These are phyloP conservation scores for Chaetogeoica ovagalla DNA, from an alignment of 2,888 invertebrate species.

Conservation along the genomic window DNA sequence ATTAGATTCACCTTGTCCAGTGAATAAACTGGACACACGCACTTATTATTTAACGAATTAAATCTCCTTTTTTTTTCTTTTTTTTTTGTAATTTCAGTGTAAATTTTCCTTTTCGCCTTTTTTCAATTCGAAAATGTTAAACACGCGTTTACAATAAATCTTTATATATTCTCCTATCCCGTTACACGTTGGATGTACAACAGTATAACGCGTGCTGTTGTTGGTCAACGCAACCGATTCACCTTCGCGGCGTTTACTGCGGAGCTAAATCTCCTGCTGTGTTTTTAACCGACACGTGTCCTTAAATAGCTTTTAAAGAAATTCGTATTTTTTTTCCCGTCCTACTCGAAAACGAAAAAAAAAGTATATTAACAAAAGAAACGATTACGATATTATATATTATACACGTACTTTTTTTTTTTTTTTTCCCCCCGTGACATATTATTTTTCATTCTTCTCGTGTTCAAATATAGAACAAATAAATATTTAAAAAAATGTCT, in stretches of 20 bases:
- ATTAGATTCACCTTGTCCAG: too few relatives aligned
- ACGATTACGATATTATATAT: constrained; percentile 23
- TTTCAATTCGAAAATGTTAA: too few relatives aligned
- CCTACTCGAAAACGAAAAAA: constrained; percentile 17
- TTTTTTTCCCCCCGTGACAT: constrained; percentile 26
- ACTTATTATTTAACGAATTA: too few relatives aligned
- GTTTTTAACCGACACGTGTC: constrained; percentile 49
- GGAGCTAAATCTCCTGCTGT: constrained; percentile 51
- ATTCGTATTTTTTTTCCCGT: constrained; percentile 27
- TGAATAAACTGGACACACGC: too few relatives aligned
- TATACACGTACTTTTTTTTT: constrained; percentile 34
- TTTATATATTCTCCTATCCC: too few relatives aligned
- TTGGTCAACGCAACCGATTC: constrained; percentile 9
- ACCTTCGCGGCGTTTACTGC: constrained; percentile 22
- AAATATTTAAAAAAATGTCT: constrained; percentile 43
- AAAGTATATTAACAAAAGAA: constrained; percentile 30
- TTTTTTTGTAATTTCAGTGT: too few relatives aligned
- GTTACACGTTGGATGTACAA: too few relatives aligned
- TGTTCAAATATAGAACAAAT: constrained; percentile 50
- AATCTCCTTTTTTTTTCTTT: too few relatives aligned
- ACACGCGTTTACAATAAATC: too few relatives aligned
- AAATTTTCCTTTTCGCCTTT: too few relatives aligned
- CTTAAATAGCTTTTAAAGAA: constrained; percentile 37
- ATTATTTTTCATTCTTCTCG: constrained; percentile 36
- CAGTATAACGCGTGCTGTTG: neutral